phyloP scores from a whole-genome alignment of 1,140 invertebrate species.

The Rhyzopertha dominica region DNA sequence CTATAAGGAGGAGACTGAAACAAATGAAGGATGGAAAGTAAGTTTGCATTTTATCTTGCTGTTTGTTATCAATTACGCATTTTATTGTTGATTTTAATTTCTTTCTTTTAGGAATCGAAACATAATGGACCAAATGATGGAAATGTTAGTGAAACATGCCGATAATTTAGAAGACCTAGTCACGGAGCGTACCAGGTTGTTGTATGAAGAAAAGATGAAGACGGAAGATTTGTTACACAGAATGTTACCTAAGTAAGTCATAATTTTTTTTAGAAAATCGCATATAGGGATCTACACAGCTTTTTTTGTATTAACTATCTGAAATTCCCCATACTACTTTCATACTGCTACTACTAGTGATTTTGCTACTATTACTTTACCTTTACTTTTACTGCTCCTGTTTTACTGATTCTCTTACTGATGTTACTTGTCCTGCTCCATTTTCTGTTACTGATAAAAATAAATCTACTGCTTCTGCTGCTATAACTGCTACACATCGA shows the following conservation, averaged over 20 bases:
- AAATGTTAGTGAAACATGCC: slow-evolving; percentile 93
- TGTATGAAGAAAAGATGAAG: slow-evolving; percentile 90
- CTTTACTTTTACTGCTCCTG: too few species aligned
- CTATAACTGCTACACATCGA: too few species aligned
- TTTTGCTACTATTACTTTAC: too few species aligned
- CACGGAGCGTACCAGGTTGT: slow-evolving; percentile 76
- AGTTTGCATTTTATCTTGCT: slow-evolving; percentile 40
- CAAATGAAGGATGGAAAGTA: slow-evolving; percentile 81
- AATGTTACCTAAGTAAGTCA: slow-evolving; percentile 83
- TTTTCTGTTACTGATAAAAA: too few species aligned
- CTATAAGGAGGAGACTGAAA: slow-evolving; percentile 72
- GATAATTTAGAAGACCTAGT: slow-evolving; percentile 93
- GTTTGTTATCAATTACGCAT: slow-evolving; percentile 5
- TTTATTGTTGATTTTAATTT: slow-evolving; percentile 11
- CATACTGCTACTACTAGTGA: too few species aligned
- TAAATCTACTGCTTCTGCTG: too few species aligned
- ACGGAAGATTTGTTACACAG: slow-evolving; percentile 88
- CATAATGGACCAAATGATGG: slow-evolving; percentile 95
- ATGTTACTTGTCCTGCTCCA: too few species aligned
- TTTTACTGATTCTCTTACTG: too few species aligned
- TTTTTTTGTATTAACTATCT: too few species aligned
- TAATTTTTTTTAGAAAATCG: neutral
- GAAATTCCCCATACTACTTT: too few species aligned
- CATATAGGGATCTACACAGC: too few species aligned
- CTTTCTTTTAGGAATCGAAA: slow-evolving; percentile 64